Evolutionary conservation across 1,140 invertebrate species (phyloP), one percentile per base, ranked within the genome.

Genomic region (Trissolcus basalis): DNA sequence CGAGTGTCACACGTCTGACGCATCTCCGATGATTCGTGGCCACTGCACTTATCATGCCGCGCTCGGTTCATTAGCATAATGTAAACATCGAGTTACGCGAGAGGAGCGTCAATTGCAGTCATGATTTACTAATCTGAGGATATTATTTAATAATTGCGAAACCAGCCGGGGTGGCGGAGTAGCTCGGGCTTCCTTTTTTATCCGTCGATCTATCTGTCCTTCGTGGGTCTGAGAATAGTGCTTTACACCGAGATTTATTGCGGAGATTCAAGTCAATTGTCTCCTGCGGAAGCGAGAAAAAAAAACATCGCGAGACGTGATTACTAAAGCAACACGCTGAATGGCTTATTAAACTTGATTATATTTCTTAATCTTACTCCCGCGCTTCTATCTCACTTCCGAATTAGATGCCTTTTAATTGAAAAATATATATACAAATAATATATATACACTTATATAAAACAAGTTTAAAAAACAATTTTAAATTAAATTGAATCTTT

Each of bases 111-210:
- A 56, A 50, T 45, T 56, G 45, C 15, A 61, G 53, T 61, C 45
- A 13, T 33, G 44, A 61, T 64, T 64, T 47, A 59, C 36, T 58
- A 71, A 72, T 65, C 41, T 54, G 16, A 64, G 27, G 53, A 59
- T 58, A 64, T 72, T 72, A 72, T 65, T 65, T 65, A 67, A 65
- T 65, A 65, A 67, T 60, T 73, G 49, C 49, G 55, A 73, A 73
- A 67, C 72, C 19, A 65, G 59, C 63, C 33, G 16, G 50, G 19
- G 27, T 59, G n/a, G n/a, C n/a, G n/a, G n/a, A n/a, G n/a, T n/a
- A n/a, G n/a, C n/a, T n/a, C n/a, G n/a, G 44, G 33, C 43, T 5
- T 45, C 35, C 50, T 63, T 36, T 58, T 56, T 63, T 56, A 63
- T 56, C 45, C 8, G 33, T n/a, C 35, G 27, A 72, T 59, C 63